Evolutionary conservation across 2,797 vertebrate species (phyloP), one percentile per base, ranked within the genome.

Genomic region (Muraenolepis orangiensis): DNA sequence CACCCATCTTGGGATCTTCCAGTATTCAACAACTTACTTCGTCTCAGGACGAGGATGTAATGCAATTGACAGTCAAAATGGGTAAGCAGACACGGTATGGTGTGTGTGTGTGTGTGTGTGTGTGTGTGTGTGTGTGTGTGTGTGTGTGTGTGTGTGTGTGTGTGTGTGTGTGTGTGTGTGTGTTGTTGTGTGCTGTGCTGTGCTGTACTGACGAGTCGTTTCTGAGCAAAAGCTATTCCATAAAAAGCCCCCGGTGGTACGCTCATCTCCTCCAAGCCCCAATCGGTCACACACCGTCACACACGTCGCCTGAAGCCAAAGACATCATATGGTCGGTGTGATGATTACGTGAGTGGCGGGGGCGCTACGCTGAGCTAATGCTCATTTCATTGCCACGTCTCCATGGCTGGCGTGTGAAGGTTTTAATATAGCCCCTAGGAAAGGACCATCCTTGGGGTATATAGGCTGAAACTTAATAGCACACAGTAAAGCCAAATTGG

Each of bases 381-480:
- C 36, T n/a, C n/a, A 66, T 5, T 38, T 42, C 61, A 57, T 29
- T 81, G 80, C 80, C n/a, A n/a, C n/a, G 61, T 71, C 75, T 80
- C 81, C 78, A 80, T 67, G 66, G 70, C 57, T 76, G 66, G 74
- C 32, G 51, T 34, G 64, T 80, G 71, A 57, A 80, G 79, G 82
- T 87, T 81, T 71, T 77, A 79, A 86, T 83, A 83, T 85, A 28
- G 72, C 82, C 76, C 78, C 74, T 71, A n/a, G 69, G 1, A 12
- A 38, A 46, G 71, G 36, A 32, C 40, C 4, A 61, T 51, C 32
- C 71, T 70, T n/a, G n/a, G 82, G 57, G 66, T 68, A 73, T 18
- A 64, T 61, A 71, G 70, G 67, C 69, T 71, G 78, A 76, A 76
- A 80, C 32, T 12, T 42, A 64, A 76, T 72, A 74, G 42, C 16